phyloP scores from a whole-genome alignment of 2,797 vertebrate genomes.

The Gobionotothen gibberifrons region DNA sequence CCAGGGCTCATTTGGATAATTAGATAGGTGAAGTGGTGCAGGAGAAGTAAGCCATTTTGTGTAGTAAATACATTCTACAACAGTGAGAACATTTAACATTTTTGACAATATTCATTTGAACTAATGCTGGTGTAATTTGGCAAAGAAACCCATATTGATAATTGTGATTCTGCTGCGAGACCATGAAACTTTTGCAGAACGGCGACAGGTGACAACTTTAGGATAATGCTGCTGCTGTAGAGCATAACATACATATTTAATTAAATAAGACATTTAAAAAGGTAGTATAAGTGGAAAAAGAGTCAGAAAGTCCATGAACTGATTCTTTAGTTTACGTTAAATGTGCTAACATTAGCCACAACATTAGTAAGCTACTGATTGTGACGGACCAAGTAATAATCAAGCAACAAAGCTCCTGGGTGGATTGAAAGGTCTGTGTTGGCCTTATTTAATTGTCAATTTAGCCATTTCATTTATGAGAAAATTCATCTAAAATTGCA shows the following conservation, averaged over 20 bases:
- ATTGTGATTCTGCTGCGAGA: background rate
- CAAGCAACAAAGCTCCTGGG: no score
- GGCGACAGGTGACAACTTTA: no score
- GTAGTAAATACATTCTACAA: background rate
- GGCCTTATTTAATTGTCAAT: no score
- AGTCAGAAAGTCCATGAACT: background rate
- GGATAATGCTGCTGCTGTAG: background rate
- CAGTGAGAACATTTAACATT: background rate
- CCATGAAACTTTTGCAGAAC: background rate
- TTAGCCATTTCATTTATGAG: no score
- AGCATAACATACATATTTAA: no score
- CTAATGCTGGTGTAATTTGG: background rate
- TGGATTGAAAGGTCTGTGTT: background rate
- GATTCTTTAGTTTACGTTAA: no score
- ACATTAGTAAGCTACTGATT: no score
- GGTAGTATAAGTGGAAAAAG: background rate
- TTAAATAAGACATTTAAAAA: background rate
- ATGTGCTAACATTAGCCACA: no score
- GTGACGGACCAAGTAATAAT: no score
- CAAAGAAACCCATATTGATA: background rate
- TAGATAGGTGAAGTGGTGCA: background rate
- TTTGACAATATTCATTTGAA: background rate
- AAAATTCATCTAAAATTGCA: no score
- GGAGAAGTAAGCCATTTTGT: background rate
- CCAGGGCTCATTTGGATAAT: slow-evolving; percentile 12